Evolutionary conservation across 1,140 invertebrate genomes (phyloP), one percentile per base, ranked within the genome.

Genomic region (Drosophila ambigua): DNA sequence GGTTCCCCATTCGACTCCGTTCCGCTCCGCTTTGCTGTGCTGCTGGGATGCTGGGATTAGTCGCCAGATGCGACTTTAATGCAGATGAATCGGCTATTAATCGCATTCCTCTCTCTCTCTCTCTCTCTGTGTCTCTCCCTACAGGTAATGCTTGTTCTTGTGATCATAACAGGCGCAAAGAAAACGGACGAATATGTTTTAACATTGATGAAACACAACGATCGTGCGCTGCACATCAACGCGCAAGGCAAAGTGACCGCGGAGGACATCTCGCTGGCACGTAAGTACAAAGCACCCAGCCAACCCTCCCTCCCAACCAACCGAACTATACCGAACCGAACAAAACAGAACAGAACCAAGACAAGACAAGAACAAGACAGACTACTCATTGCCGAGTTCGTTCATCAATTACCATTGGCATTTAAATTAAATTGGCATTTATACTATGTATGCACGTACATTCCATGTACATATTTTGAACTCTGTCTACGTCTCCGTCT

Each of bases 371-470:
- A 60, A 60, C 51, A 24, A 24, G 23, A 24, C 60, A 24, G 23
- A 24, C 60, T 51, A 64, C 49, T 77, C 73, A 77, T 51, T 26
- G 4, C 35, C 44, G 46, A 49, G 48, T 35, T 68, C 16, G 28
- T 64, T 61, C 72, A 79, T 88, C 79, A 77, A 78, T 85, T 85
- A 51, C 57, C 50, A 82, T 72, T 87, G 78, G 74, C 59, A 72
- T 88, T 87, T 88, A 77, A 88, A 88, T 88, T 88, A 75, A 88
- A 88, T 83, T 88, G 83, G 84, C 83, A 88, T 88, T 89, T 81
- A 31, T 44, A 66, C 35, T 15, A 43, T 24, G 23, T 24, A 24
- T 16, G 59, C 23, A 28, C 24, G 41, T 35, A 55, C 41, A 28
- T 55, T 1, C 1, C 0, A 5, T n/a, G 46, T 67, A 13, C 13